Percentiles rank a stretch among this genome's conserved stretches.
Conservation (phyloP, 2,113 vertebrate genomes). For the Cercocebus atys region DNA sequence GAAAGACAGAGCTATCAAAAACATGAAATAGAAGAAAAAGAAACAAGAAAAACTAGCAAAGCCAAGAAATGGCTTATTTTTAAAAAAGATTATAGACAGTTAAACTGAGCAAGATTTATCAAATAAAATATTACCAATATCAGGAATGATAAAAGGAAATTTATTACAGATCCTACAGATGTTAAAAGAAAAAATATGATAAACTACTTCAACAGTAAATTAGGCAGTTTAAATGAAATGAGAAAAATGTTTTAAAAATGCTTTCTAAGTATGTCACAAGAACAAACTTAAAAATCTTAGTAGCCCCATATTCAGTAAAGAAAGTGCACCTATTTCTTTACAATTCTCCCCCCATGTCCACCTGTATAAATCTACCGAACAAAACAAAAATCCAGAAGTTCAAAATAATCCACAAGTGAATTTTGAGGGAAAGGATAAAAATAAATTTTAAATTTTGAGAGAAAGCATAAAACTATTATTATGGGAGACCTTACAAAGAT, state of each 20-base stretch:
- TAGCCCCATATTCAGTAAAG: not conserved
- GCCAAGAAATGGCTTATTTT: not conserved
- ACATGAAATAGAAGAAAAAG: not conserved
- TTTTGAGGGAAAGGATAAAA: not conserved
- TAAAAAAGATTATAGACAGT: not conserved
- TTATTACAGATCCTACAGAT: not conserved
- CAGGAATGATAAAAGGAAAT: not conserved
- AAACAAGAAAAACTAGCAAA: not conserved
- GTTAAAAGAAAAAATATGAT: not conserved
- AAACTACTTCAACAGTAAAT: not conserved
- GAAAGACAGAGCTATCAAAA: not conserved
- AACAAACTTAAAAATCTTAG: not conserved
- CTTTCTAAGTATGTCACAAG: not conserved
- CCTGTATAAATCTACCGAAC: too few relatives aligned
- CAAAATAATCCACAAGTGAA: not conserved
- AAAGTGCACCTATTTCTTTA: not conserved
- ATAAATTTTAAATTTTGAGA: not conserved
- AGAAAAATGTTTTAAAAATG: not conserved
- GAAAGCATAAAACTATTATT: accelerated
- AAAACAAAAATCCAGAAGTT: not conserved
- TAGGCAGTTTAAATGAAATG: not conserved
- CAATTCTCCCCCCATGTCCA: not conserved
- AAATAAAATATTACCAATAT: not conserved
- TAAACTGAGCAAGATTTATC: not conserved
- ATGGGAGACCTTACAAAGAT: not conserved